Conservation (phyloP, 2,113 vertebrate genomes). For the Theristicus caerulescens region DNA sequence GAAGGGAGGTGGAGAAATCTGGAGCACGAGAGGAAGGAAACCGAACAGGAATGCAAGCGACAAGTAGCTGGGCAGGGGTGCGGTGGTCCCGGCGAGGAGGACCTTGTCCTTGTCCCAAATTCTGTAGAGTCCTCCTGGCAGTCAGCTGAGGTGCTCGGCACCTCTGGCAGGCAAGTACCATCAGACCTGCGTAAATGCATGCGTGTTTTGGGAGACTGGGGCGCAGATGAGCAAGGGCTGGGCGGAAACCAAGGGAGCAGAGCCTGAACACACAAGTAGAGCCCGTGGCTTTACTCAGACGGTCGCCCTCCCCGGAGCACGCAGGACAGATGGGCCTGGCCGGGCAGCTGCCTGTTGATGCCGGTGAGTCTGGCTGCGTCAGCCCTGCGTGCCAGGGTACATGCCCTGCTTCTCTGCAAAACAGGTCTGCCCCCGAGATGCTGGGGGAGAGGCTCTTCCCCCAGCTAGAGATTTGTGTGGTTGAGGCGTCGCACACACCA, state of each 20-base stretch:
- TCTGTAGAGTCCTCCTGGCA: no score
- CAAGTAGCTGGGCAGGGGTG: not conserved
- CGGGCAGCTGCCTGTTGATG: not conserved
- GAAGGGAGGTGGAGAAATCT: not conserved
- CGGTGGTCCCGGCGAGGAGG: not conserved
- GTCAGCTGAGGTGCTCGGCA: not conserved
- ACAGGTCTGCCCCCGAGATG: not conserved
- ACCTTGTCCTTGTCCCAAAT: not conserved
- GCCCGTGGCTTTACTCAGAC: not conserved
- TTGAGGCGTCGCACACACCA: not conserved
- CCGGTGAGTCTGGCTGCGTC: not conserved
- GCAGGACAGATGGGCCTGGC: not conserved
- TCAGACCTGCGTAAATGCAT: not conserved
- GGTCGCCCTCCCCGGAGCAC: not conserved
- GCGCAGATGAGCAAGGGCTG: not conserved
- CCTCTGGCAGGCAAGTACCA: not conserved
- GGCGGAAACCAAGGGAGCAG: not conserved
- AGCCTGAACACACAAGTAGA: not conserved
- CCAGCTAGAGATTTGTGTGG: not conserved
- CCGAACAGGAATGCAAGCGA: not conserved
- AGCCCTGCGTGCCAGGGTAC: not conserved
- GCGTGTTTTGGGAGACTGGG: not conserved
- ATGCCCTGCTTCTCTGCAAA: not conserved
- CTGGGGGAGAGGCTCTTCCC: not conserved
- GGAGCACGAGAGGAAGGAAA: not conserved